phyloP scores from a whole-genome alignment of 2,888 invertebrate genomes.

The Dendrolimus pini region DNA sequence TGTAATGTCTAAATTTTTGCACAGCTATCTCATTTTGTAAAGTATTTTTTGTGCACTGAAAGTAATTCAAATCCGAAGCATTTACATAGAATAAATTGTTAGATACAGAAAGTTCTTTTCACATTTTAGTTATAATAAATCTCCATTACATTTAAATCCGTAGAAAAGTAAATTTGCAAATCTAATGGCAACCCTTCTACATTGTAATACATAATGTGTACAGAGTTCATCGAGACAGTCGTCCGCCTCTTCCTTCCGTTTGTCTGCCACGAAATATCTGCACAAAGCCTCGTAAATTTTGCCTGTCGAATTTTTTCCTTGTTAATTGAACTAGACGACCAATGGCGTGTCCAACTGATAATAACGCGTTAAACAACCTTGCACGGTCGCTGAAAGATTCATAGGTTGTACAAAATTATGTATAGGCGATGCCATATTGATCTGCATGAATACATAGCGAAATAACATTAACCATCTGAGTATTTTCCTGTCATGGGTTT shows the following conservation, averaged over 20 bases:
- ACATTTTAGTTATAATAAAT: background rate
- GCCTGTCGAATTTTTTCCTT: constrained; percentile 1
- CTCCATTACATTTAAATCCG: background rate
- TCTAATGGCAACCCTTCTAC: background rate
- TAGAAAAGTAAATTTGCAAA: background rate
- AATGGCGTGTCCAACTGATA: constrained; percentile 12
- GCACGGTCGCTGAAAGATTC: constrained; percentile 17
- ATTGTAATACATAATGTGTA: background rate
- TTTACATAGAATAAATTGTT: background rate
- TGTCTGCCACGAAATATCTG: background rate
- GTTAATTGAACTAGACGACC: constrained; percentile 6
- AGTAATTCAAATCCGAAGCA: background rate
- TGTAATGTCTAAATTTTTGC: too few species aligned
- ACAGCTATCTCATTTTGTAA: too few species aligned
- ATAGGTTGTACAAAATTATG: constrained; percentile 14
- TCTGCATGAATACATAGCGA: too few species aligned
- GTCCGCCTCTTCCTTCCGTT: background rate
- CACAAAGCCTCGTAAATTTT: too few species aligned
- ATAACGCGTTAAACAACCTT: constrained; percentile 5
- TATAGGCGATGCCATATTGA: too few species aligned
- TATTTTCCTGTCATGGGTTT: too few species aligned
- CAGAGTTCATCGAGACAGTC: background rate
- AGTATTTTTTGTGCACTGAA: background rate
- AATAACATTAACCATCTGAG: too few species aligned
- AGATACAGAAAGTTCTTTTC: background rate